A percentile compares a stretch with the other conserved stretches of the same genome.
These are phyloP conservation scores for Lampris megalopsis DNA, from an alignment of 2,113 vertebrate genomes.

Conservation along the genomic window DNA sequence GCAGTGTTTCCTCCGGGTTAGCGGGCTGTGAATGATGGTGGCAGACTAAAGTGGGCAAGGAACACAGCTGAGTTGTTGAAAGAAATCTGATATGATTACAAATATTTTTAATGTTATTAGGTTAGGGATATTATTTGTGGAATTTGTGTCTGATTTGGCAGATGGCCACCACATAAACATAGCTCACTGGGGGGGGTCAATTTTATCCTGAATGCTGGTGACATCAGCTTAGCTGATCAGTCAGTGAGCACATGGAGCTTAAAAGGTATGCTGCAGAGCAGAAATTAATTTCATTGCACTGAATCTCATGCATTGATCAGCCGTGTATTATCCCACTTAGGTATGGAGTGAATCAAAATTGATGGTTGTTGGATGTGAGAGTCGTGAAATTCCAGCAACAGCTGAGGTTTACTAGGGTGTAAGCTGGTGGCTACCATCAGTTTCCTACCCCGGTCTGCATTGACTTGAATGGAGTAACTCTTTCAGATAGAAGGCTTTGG, in stretches of 20 bases:
- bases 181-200: too few relatives aligned
- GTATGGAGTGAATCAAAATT: background rate
- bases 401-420: background rate
- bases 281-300: too few relatives aligned
- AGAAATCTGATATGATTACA: too few relatives aligned
- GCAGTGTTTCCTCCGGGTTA: background rate
- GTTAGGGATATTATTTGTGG: background rate
- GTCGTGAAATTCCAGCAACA: background rate
- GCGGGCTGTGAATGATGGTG: background rate
- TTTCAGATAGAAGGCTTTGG: slow-evolving; percentile 52
- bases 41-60: background rate
- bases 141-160: too few relatives aligned
- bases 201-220: too few relatives aligned
- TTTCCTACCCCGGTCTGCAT: slow-evolving; percentile 16
- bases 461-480: slow-evolving; percentile 32
- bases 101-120: background rate
- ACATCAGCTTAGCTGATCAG: too few relatives aligned
- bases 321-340: too few relatives aligned
- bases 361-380: background rate
- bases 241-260: too few relatives aligned
- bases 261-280: too few relatives aligned
- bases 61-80: background rate
- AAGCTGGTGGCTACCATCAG: slow-evolving; percentile 3
- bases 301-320: too few relatives aligned
- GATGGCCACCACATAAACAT: too few relatives aligned